Conservation (phyloP, 2,888 invertebrate species). For the Mongoloraphidia duomilia region DNA sequence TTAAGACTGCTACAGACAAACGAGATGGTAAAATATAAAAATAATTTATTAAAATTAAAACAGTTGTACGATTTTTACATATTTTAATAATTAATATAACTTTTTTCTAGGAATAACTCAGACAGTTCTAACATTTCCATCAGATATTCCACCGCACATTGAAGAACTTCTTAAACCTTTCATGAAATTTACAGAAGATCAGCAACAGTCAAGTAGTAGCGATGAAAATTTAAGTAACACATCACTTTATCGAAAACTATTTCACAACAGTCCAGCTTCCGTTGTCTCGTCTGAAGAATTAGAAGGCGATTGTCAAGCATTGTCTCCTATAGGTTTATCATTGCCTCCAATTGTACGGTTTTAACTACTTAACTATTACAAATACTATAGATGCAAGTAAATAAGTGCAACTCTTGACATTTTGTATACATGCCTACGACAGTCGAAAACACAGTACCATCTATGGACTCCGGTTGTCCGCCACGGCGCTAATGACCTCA, state of each 20-base stretch:
- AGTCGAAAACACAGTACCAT: no score
- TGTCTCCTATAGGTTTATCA: no score
- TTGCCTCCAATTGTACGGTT: no score
- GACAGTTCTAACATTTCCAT: conserved; percentile 48
- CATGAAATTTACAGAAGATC: conserved; percentile 38
- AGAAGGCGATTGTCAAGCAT: no score
- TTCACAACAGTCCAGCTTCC: conserved; percentile 9
- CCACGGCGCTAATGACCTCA: no score
- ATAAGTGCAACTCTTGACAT: no score
- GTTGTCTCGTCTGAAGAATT: not conserved
- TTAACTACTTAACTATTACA: no score
- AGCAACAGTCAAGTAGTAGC: conserved; percentile 11
- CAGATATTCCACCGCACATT: conserved; percentile 43
- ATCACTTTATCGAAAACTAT: conserved; percentile 24
- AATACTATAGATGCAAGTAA: no score
- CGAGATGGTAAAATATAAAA: not conserved
- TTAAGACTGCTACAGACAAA: not conserved
- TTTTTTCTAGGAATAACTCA: conserved; percentile 42
- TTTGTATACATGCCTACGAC: no score
- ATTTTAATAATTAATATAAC: not conserved
- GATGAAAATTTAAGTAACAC: conserved; percentile 10
- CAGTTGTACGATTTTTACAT: not conserved
- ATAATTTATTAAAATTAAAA: not conserved
- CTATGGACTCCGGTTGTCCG: no score
- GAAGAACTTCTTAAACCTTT: conserved; percentile 47